Evolutionary conservation across 2,888 invertebrate species (phyloP).

Genomic region (Lathronympha strigana): DNA sequence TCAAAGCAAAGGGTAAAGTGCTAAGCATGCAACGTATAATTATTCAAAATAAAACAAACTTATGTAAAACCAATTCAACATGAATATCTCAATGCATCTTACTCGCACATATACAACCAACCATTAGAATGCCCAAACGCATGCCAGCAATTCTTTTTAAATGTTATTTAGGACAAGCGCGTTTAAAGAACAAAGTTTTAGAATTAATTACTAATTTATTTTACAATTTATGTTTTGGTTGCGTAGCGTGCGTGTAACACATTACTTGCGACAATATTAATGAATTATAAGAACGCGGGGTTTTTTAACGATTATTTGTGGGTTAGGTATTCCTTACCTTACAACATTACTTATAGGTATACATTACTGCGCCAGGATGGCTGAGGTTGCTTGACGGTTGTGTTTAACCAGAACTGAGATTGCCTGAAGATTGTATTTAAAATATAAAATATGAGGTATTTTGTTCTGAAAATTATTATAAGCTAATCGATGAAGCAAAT

Average conservation of each 20-base stretch:
- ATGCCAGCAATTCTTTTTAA: background rate
- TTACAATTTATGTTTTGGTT: constrained; percentile 22
- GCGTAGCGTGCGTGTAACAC: constrained; percentile 17
- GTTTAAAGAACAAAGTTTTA: background rate
- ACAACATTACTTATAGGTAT: background rate
- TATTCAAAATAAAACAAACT: no score
- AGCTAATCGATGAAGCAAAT: no score
- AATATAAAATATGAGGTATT: background rate
- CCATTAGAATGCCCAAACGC: background rate
- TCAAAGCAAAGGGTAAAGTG: no score
- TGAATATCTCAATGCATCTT: no score
- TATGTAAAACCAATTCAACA: no score
- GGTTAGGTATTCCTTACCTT: background rate
- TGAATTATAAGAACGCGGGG: background rate
- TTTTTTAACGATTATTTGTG: background rate
- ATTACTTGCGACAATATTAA: background rate
- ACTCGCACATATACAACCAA: no score
- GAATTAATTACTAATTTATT: constrained; percentile 10
- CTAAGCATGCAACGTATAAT: no score
- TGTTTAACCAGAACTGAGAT: no score
- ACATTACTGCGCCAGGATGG: background rate
- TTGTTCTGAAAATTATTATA: no score
- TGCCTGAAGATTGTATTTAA: no score
- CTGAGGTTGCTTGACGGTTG: background rate
- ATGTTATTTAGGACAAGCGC: no score